These are phyloP conservation scores for Cynocephalus volans DNA, from an alignment of 2,113 vertebrate species.

Conservation along the genomic window DNA sequence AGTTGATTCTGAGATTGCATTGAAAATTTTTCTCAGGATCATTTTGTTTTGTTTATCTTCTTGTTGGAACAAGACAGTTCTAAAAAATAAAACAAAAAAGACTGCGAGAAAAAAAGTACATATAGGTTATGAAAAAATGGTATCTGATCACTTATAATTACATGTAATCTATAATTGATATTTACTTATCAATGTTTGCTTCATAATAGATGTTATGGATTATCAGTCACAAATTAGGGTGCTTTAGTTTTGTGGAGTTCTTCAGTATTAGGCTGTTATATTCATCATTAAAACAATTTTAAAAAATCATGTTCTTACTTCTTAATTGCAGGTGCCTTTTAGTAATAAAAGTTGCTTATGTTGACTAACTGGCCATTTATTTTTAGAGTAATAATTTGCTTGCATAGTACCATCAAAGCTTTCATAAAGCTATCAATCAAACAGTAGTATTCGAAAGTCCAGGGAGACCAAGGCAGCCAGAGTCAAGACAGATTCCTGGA, in stretches of 20 bases:
- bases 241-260: not conserved
- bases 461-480: too few relatives aligned
- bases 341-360: not conserved
- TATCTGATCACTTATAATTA: not conserved
- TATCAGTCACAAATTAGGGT: not conserved
- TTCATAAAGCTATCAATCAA: not conserved
- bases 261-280: not conserved
- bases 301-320: not conserved
- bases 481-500: too few relatives aligned
- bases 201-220: not conserved
- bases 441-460: not conserved
- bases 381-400: conserved; percentile 24
- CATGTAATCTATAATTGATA: not conserved
- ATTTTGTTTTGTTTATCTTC: too few relatives aligned
- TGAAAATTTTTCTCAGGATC: too few relatives aligned
- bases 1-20: too few relatives aligned
- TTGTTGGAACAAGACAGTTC: too few relatives aligned
- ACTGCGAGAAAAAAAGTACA: not conserved
- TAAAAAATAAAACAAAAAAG: too few relatives aligned
- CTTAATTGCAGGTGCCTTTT: not conserved
- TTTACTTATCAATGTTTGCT: not conserved
- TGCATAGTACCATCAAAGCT: not conserved
- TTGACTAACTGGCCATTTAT: not conserved
- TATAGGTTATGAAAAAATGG: not conserved
- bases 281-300: not conserved